Conservation (phyloP, 1,140 invertebrate species). For the Chironomus striatipennis region DNA sequence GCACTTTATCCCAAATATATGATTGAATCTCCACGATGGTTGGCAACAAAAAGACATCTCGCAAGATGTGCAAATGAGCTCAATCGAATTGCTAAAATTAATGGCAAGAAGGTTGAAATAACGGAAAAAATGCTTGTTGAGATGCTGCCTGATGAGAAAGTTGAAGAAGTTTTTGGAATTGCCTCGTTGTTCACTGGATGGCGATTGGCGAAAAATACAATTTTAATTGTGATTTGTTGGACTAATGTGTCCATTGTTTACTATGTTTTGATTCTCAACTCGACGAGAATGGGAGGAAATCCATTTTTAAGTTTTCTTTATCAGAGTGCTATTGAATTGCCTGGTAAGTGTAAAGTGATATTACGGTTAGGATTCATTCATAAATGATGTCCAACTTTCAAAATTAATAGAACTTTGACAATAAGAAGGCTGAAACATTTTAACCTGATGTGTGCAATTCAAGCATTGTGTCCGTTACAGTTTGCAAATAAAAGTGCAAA, state of each 20-base stretch:
- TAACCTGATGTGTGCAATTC: too few species aligned
- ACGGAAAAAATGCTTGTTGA: conserved; percentile 36
- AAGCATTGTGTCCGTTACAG: too few species aligned
- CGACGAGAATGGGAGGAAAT: conserved; percentile 53
- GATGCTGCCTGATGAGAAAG: conserved; percentile 29
- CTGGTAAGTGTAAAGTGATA: conserved; percentile 36
- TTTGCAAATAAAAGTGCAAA: too few species aligned
- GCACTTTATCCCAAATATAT: conserved; percentile 40
- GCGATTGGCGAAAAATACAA: conserved; percentile 48
- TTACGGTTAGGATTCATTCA: too few species aligned
- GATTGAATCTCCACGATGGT: conserved; percentile 56
- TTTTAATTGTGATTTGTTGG: conserved; percentile 45
- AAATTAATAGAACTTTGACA: too few species aligned
- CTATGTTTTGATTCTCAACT: conserved; percentile 50
- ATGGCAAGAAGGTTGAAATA: conserved; percentile 45
- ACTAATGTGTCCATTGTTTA: conserved; percentile 49
- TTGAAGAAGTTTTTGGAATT: conserved; percentile 42
- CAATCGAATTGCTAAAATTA: conserved; percentile 52
- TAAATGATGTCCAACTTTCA: too few species aligned
- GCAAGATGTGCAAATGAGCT: conserved; percentile 49
- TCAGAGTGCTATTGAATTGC: conserved; percentile 52
- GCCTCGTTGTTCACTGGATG: conserved; percentile 48
- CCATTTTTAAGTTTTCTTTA: conserved; percentile 60
- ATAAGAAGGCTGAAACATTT: too few species aligned
- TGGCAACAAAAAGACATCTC: conserved; percentile 49